Conservation (phyloP, 2,113 vertebrate genomes). For the Charadrius vociferus region DNA sequence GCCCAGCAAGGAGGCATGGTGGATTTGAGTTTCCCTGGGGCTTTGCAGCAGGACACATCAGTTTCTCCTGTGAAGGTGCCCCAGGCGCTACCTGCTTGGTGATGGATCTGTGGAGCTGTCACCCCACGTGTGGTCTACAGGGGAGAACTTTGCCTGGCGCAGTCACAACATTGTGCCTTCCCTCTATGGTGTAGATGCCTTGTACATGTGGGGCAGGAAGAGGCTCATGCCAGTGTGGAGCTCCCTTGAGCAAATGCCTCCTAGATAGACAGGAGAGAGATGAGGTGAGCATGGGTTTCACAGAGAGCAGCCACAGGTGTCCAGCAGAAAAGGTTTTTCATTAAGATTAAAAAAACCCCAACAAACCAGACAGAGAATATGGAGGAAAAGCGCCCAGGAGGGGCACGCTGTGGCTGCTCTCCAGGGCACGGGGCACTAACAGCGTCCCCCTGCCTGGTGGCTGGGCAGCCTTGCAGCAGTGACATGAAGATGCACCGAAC, state of each 20-base stretch:
- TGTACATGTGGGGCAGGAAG: background rate
- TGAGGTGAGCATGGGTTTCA: background rate
- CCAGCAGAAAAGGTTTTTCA: background rate
- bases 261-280: background rate
- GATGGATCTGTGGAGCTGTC: background rate
- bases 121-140: background rate
- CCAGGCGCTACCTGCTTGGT: background rate
- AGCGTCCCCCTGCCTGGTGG: background rate
- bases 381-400: background rate
- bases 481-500: background rate
- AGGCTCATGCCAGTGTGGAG: rapidly evolving
- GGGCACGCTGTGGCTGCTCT: background rate
- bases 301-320: background rate
- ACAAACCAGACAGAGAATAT: background rate
- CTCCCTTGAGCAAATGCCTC: background rate
- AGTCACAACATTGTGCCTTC: background rate
- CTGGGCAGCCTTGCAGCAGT: background rate
- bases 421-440: background rate
- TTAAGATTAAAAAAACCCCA: background rate
- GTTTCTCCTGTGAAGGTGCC: background rate
- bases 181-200: background rate
- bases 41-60: background rate
- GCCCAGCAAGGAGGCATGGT: background rate
- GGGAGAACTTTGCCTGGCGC: background rate
- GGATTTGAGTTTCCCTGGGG: background rate